Base-by-base conservation (phyloP, 2,113 vertebrate genomes). In the Eubucco bourcierii region DNA sequence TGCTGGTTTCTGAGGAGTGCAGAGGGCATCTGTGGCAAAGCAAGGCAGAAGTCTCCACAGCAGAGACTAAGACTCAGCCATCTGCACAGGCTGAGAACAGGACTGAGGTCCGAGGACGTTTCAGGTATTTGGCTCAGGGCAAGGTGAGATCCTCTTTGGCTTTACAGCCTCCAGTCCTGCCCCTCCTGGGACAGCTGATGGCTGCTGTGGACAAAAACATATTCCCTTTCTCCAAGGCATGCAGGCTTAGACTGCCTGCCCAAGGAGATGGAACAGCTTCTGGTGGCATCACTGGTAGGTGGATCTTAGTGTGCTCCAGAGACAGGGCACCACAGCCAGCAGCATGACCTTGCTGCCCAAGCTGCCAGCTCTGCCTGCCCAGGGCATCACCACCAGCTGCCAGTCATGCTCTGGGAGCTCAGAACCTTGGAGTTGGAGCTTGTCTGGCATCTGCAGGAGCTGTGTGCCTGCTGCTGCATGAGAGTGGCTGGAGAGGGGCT, bases 401-500 rank as follows among this genome's bases (percentile, higher is more conserved):
- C 3, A 1, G 8, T 60, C 25, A 34, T 14, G 60, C 34, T 63
- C 39, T 7, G 17, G n/a, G n/a, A 60, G 34, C n/a, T 25, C 29
- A 9, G 31, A 63, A 52, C 33, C 24, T 46, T 6, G 31, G 39
- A 23, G 8, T 15, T 28, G 59, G 46, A 58, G 64, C 58, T 56
- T 2, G 6, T 25, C 13, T 33, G 66, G 80, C 18, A 4, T 6
- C 60, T 2, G 0, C 28, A 47, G 67, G 63, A 59, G 17, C 29
- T 0, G 0, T 3, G 44, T 37, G 20, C 18, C 73, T 37, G 52
- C 34, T 41, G 33, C 39, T 4, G 0, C 8, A 13, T 11, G 44
- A 15, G 24, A 39, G 73, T 52, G 33, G 58, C 53, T 5, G 2
- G 39, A 46, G 15, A 27, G 37, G 28, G 2, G 21, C 41, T 9